Percentiles rank a stretch among this genome's conserved stretches.
Conservation (phyloP, 2,797 vertebrate species). For the Hippocampus kuda region DNA sequence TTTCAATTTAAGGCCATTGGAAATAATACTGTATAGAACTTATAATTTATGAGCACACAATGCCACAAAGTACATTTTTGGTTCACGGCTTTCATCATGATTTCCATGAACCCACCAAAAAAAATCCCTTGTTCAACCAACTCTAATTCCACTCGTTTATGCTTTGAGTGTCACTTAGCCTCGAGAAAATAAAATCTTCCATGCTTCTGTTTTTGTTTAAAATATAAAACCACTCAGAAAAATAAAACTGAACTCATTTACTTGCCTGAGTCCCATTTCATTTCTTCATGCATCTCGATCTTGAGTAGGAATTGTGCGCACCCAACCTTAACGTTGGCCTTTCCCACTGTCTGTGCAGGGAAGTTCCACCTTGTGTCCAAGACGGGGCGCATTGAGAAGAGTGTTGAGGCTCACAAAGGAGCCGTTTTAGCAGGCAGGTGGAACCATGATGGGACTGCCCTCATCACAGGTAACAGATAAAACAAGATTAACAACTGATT, state of each 20-base stretch:
- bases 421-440: conserved; percentile 88
- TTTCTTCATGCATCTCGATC: not conserved
- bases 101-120: not conserved
- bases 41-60: too few species aligned
- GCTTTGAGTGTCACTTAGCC: not conserved
- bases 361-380: conserved; percentile 91
- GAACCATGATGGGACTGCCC: conserved; percentile 91
- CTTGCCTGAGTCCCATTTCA: not conserved
- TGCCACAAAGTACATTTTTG: too few species aligned
- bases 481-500: not conserved
- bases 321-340: not conserved
- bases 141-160: not conserved
- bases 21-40: too few species aligned
- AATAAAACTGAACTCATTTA: not conserved
- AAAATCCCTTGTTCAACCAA: not conserved
- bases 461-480: conserved; percentile 78
- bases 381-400: conserved; percentile 87
- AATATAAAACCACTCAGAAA: not conserved
- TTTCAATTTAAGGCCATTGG: too few species aligned
- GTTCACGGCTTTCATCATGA: not conserved
- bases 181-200: not conserved
- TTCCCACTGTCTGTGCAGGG: conserved; percentile 62
- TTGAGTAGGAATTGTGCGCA: not conserved
- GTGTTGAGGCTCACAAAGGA: conserved; percentile 87
- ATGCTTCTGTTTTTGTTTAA: not conserved